Evolutionary conservation across 2,113 vertebrate species (phyloP).

Genomic region (Hucho hucho): DNA sequence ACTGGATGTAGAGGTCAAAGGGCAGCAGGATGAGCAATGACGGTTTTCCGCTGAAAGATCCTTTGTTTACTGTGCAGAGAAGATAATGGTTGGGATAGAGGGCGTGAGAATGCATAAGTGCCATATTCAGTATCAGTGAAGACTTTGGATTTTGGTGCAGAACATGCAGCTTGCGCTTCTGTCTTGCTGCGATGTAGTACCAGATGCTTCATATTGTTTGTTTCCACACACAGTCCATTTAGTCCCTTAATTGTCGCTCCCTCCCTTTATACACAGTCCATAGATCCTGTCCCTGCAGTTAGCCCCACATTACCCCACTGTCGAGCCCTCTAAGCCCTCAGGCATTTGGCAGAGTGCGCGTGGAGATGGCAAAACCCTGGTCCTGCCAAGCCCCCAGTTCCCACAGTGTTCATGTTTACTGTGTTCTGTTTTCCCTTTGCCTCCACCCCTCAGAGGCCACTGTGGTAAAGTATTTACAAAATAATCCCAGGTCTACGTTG

Average conservation of each 20-base stretch:
- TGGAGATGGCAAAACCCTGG: not conserved
- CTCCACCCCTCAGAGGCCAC: conserved; percentile 32
- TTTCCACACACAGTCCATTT: conserved; percentile 10
- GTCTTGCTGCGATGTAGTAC: not conserved
- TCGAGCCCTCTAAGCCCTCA: conserved; percentile 35
- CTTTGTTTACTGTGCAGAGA: conserved; percentile 51
- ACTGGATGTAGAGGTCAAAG: conserved; percentile 38
- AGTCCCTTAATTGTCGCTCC: conserved; percentile 20
- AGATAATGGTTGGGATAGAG: conserved; percentile 1
- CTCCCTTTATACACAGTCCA: conserved; percentile 28
- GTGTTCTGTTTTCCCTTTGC: conserved; percentile 58
- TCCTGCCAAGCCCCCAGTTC: conserved; percentile 24
- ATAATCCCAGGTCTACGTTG: conserved; percentile 73
- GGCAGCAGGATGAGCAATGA: conserved; percentile 60
- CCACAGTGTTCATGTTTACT: conserved; percentile 67
- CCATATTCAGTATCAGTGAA: not conserved
- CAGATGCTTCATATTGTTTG: conserved; percentile 11
- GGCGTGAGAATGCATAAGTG: not conserved
- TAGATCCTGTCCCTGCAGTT: conserved; percentile 17
- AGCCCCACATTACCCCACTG: conserved; percentile 23
- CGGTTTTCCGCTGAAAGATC: conserved; percentile 22
- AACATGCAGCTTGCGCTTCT: not conserved
- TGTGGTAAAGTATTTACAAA: conserved; percentile 68
- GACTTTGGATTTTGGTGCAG: not conserved
- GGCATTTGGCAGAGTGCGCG: conserved; percentile 13